Evolutionary conservation across 2,113 vertebrate genomes (phyloP).

Genomic region (Caranx melampygus): DNA sequence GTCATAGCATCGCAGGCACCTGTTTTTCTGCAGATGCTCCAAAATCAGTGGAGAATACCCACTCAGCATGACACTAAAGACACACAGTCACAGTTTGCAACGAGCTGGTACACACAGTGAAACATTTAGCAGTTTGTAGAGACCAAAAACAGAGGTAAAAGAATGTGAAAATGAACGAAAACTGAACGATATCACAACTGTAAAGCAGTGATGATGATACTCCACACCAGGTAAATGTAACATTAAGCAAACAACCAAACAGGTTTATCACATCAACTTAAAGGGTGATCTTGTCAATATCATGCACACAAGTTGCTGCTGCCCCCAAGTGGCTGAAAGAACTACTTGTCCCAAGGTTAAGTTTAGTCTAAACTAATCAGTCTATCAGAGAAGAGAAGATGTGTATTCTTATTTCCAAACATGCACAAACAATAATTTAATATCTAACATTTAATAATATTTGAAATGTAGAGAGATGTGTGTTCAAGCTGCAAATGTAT

Average conservation of each 20-base stretch:
- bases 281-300: neutral
- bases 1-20: neutral
- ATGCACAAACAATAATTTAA: neutral
- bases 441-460: neutral
- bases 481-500: neutral
- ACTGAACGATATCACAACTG: neutral
- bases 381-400: neutral
- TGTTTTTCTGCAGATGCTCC: neutral
- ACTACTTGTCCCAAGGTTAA: no score
- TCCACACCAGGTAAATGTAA: neutral
- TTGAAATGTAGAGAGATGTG: neutral
- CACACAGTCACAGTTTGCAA: neutral
- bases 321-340: neutral
- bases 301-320: neutral
- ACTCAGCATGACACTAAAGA: neutral
- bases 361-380: no score
- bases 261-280: neutral
- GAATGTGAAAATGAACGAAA: no score
- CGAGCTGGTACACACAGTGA: neutral
- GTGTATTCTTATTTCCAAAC: neutral
- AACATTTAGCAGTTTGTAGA: neutral
- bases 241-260: neutral
- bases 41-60: no score
- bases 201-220: neutral
- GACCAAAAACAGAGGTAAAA: neutral